Percentiles rank a stretch among this genome's conserved stretches.
Conservation (phyloP, 2,888 invertebrate species). For the Epinotia demarniana region DNA sequence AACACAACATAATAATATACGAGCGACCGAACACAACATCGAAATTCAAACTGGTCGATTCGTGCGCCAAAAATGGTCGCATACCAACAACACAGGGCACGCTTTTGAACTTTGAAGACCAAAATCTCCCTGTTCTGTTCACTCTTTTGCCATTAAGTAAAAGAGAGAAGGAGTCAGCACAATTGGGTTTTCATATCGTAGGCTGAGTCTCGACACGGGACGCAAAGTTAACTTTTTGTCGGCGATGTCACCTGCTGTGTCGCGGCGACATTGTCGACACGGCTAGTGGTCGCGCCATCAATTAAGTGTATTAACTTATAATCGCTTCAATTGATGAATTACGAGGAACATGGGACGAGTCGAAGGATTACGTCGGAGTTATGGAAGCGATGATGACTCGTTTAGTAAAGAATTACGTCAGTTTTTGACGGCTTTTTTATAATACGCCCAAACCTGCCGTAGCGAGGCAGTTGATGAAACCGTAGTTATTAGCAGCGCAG, state of each 20-base stretch:
- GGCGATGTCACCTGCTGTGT: conserved; percentile 58
- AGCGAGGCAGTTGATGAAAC: not conserved
- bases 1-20: not conserved
- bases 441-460: not conserved
- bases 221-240: conserved; percentile 62
- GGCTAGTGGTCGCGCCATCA: conserved; percentile 27
- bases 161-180: not conserved
- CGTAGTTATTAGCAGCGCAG: not conserved
- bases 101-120: conserved; percentile 53
- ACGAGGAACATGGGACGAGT: conserved; percentile 31
- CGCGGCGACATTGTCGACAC: conserved; percentile 51
- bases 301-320: conserved; percentile 40
- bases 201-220: conserved; percentile 47
- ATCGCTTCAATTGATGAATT: conserved; percentile 41
- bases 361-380: conserved; percentile 32
- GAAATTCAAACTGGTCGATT: conserved; percentile 36
- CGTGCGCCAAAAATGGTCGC: conserved; percentile 53
- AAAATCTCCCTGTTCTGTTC: not conserved
- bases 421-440: not conserved
- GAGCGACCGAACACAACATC: conserved; percentile 1
- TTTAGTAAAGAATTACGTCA: not conserved
- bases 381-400: conserved; percentile 7
- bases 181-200: conserved; percentile 3
- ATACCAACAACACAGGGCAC: conserved; percentile 50
- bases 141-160: not conserved